Evolutionary conservation across 2,888 invertebrate genomes (phyloP), one percentile per base, ranked within the genome.

Genomic region (Melanophora roralis): DNA sequence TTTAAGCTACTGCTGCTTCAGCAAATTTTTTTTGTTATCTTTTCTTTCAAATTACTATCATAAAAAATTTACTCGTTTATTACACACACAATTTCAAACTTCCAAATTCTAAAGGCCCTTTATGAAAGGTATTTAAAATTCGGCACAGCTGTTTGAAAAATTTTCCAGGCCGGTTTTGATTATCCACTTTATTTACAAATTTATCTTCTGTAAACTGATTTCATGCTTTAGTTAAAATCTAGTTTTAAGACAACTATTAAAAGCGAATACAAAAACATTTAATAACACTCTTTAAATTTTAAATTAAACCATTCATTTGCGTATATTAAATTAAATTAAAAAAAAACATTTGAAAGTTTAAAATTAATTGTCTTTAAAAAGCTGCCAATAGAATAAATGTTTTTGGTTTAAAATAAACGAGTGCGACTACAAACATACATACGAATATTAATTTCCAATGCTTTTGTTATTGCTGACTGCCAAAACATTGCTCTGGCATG

Each of bases 321-420:
- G 19, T 49, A 45, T 49, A 60, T 72, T 47, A 32, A 78, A 53
- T 74, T 60, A 55, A 72, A 68, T 57, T 55, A 75, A n/a, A n/a
- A n/a, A n/a, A n/a, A n/a, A n/a, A n/a, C 62, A 67, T 57, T 76
- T 80, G 38, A 72, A 78, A 79, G 76, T 73, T 64, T 72, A 21
- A n/a, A 73, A 72, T 80, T 80, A 76, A 80, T 80, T 72, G 72
- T 62, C 72, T 65, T 68, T 67, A 57, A 62, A 57, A 76, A 76
- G 67, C 49, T 57, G 40, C 72, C 72, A 57, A 76, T 64, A 80
- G 72, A 65, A 64, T 23, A n/a, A 19, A 38, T 40, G 16, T 45
- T 67, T 34, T n/a, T n/a, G n/a, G n/a, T 60, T 34, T 21, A 27
- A 53, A 36, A 43, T 55, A n/a, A n/a, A n/a, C n/a, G n/a, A n/a